Percentiles rank a stretch among this genome's conserved stretches.
Evolutionary conservation across 2,113 vertebrate species (phyloP).

Genomic region (Podarcis muralis): DNA sequence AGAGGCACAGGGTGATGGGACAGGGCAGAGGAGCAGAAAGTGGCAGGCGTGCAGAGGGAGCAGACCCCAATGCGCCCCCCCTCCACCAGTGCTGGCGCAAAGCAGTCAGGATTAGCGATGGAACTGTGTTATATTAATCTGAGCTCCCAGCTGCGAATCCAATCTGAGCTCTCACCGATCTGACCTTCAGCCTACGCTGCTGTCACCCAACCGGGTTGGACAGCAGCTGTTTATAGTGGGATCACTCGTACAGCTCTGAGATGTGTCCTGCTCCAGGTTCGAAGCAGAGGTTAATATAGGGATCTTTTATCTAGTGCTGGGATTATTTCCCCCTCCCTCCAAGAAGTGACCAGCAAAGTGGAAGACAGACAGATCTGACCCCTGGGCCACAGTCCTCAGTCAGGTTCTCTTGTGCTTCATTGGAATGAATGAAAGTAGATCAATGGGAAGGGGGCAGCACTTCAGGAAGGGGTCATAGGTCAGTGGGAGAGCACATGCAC

Average conservation of each 20-base stretch:
- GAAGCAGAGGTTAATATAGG: neutral
- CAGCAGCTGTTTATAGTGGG: constrained; percentile 22
- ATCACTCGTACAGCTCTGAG: neutral
- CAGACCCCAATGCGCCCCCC: neutral
- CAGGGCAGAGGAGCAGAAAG: neutral
- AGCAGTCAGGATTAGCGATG: constrained; percentile 21
- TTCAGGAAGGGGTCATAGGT: neutral
- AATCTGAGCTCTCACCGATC: constrained; percentile 13
- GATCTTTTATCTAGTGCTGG: neutral
- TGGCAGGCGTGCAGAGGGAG: neutral
- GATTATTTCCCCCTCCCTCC: neutral
- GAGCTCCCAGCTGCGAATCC: constrained; percentile 36
- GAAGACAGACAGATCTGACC: neutral
- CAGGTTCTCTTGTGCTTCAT: neutral
- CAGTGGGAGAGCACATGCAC: neutral
- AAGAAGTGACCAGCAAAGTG: neutral
- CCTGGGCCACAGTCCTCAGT: too few species aligned
- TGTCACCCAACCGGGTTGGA: constrained; percentile 16
- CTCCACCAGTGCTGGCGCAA: neutral
- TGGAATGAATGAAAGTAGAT: neutral
- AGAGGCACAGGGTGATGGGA: neutral
- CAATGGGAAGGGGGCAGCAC: neutral
- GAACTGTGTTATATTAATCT: constrained; percentile 24
- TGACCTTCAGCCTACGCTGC: constrained; percentile 33
- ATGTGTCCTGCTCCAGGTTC: neutral